Evolutionary conservation across 2,888 invertebrate genomes (phyloP).

Genomic region (Siphlonurus alternatus): DNA sequence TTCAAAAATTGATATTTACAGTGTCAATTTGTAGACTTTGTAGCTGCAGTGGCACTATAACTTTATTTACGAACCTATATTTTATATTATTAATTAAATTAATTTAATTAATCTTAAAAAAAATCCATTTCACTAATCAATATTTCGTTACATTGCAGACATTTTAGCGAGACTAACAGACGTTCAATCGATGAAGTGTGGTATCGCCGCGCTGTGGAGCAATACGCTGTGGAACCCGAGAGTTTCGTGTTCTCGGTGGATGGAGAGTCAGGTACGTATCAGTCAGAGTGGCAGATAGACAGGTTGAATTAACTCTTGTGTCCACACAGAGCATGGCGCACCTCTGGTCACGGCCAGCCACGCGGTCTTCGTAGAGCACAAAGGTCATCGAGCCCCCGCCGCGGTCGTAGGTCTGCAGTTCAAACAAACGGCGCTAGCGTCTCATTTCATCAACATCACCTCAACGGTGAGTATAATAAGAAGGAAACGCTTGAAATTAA

Average conservation of each 20-base stretch:
- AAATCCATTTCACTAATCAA: no score
- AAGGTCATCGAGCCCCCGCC: slow-evolving; percentile 69
- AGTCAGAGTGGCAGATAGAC: neutral
- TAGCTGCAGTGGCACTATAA: no score
- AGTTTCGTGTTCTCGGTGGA: slow-evolving; percentile 85
- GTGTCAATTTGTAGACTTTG: no score
- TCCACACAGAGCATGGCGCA: neutral
- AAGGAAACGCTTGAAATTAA: neutral
- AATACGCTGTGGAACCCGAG: slow-evolving; percentile 68
- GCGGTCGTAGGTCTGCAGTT: slow-evolving; percentile 87
- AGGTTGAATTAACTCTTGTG: neutral
- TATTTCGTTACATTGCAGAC: slow-evolving; percentile 33
- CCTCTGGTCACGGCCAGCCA: slow-evolving; percentile 78
- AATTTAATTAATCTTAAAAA: no score
- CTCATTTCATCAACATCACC: slow-evolving; percentile 75
- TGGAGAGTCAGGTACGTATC: slow-evolving; percentile 43
- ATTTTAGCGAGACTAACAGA: slow-evolving; percentile 63
- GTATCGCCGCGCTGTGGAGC: slow-evolving; percentile 83
- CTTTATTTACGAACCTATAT: no score
- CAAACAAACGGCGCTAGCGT: slow-evolving; percentile 62
- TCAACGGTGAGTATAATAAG: slow-evolving; percentile 45
- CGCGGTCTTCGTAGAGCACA: slow-evolving; percentile 71
- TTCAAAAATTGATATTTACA: no score
- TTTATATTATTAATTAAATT: no score
- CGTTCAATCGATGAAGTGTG: slow-evolving; percentile 76